Evolutionary conservation across 2,113 vertebrate genomes (phyloP).

Genomic region (Eublepharis macularius): DNA sequence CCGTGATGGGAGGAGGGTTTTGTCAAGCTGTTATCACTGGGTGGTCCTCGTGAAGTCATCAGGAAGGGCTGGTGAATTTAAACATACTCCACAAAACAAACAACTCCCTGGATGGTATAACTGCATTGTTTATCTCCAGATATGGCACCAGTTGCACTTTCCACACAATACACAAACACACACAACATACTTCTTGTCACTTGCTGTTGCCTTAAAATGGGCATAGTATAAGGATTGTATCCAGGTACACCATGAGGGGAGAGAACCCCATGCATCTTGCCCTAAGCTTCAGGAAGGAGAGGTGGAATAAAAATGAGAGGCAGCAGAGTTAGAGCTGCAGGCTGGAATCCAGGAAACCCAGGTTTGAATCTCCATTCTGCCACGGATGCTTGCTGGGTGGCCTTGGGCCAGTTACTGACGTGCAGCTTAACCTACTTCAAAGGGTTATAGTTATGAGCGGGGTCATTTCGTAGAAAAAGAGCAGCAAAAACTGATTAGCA

Average conservation of each 20-base stretch:
- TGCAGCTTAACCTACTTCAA: no score
- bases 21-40: conserved; percentile 38
- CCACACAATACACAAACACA: neutral
- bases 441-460: no score
- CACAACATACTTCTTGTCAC: neutral
- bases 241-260: neutral
- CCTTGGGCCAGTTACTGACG: no score
- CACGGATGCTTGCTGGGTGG: no score
- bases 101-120: neutral
- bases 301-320: no score
- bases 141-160: neutral
- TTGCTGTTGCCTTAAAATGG: neutral
- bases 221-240: neutral
- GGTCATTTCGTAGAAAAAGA: no score
- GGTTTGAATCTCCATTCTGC: no score
- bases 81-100: conserved; percentile 31
- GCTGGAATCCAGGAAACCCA: no score
- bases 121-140: conserved; percentile 3
- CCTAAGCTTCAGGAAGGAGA: no score
- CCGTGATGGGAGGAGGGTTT: conserved; percentile 17
- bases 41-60: conserved; percentile 44
- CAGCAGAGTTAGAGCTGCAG: no score
- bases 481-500: no score
- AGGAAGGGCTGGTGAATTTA: neutral
- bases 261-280: no score